A percentile compares a stretch with the other conserved stretches of the same genome.
Conservation (phyloP, 35 echinoderm and acorn worm genomes). For the Strongylocentrotus purpuratus region DNA sequence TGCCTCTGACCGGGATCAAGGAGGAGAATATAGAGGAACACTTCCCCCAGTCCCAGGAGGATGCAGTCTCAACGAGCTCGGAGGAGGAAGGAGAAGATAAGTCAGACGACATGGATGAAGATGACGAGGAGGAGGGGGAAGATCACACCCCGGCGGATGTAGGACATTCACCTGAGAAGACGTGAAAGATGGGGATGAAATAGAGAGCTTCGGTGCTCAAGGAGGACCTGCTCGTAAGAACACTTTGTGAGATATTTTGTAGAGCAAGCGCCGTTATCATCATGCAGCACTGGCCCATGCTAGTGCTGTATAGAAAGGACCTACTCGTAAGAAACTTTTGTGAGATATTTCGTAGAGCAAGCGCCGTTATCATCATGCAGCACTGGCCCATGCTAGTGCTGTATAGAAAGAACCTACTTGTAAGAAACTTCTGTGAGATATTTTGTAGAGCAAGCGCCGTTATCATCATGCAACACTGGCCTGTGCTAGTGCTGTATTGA, state of each 20-base stretch:
- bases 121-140: background rate
- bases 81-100: conserved; percentile 13
- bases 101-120: background rate
- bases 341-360: background rate
- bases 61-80: background rate
- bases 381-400: no score
- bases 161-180: background rate
- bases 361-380: background rate
- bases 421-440: background rate
- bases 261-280: background rate
- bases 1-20: background rate
- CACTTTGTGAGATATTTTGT: background rate
- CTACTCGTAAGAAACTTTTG: background rate
- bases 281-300: no score
- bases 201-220: background rate
- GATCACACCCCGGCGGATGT: background rate
- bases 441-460: background rate
- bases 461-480: background rate
- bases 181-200: background rate
- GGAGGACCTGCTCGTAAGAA: background rate
- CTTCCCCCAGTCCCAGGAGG: conserved; percentile 23
- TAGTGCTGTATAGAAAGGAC: background rate
- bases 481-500: no score
- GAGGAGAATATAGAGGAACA: conserved; percentile 24
- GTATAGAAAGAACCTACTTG: background rate